Evolutionary conservation across 2,113 vertebrate species (phyloP), one percentile per base, ranked within the genome.

Genomic region (Oncorhynchus keta): DNA sequence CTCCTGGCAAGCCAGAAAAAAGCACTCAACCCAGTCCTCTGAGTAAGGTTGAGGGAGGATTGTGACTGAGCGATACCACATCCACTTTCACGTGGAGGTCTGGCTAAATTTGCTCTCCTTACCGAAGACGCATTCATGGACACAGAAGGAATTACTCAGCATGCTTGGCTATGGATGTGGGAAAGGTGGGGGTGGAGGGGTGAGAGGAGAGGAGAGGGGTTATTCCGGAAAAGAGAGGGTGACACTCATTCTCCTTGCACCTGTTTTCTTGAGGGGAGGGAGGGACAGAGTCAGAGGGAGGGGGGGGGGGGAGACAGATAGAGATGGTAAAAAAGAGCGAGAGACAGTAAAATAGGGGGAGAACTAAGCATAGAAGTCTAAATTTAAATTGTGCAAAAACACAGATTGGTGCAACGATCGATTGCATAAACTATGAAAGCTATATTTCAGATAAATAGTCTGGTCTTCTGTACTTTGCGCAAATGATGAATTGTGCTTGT

Each of bases 141-240:
- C 82, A 86, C 81, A 86, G 79, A 80, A 86, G 87, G 86, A 92
- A 88, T 91, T 92, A 79, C 81, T 89, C 77, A 75, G 83, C 87
- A 87, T 91, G 83, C 86, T 89, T 89, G 77, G 87, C 75, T 69
- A 83, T 88, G 88, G 88, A 89, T 82, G 89, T 69, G 68, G 76
- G 78, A 81, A 69, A 83, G 79, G 76, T 61, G 20, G 39, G 79
- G 76, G 74, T 70, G 75, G 22, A 48, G 67, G 51, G 49, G 26
- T 35, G 32, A 35, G 32, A 35, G 45, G 71, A 20, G 26, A 30
- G 14, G 51, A 30, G 26, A 20, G 14, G 51, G 75, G 72, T 55
- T 70, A 75, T 68, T 70, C 64, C 73, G 76, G 84, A 77, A 77
- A 79, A 77, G 55, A 51, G 62, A 75, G 72, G 28, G 59, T 76